phyloP scores from a whole-genome alignment of 2,113 vertebrate species.

The Ptyas mucosa region DNA sequence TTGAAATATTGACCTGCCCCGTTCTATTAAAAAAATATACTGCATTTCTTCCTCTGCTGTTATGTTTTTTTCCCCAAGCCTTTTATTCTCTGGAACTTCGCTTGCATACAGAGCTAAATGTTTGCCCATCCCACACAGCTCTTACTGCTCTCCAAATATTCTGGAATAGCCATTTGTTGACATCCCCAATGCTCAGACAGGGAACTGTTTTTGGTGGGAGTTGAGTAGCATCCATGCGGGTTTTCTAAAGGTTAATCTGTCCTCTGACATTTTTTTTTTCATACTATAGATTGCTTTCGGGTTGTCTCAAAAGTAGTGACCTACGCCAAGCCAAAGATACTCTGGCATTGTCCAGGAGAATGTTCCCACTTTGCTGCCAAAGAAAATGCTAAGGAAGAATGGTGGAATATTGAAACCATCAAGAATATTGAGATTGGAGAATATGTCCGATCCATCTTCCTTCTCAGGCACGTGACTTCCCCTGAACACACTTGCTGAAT shows the following conservation, averaged over 20 bases:
- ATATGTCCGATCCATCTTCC: conserved; percentile 10
- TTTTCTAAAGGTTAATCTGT: conserved; percentile 32
- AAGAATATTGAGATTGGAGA: conserved; percentile 10
- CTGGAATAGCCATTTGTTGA: conserved; percentile 45
- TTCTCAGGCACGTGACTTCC: conserved; percentile 37
- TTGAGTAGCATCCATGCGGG: rapidly evolving
- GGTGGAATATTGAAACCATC: conserved; percentile 25
- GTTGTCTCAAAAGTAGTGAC: neutral
- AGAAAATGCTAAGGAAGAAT: conserved; percentile 8
- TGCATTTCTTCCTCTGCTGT: conserved; percentile 27
- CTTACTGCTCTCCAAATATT: neutral
- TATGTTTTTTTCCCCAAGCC: conserved; percentile 3
- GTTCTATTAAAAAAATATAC: neutral
- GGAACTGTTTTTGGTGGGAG: neutral
- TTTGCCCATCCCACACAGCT: conserved; percentile 14
- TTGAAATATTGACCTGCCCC: conserved; percentile 1
- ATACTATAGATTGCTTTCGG: conserved; percentile 41
- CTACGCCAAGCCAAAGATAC: neutral
- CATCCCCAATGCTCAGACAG: neutral
- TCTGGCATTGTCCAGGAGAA: conserved; percentile 6
- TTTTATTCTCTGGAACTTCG: conserved; percentile 5
- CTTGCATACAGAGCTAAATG: conserved; percentile 1
- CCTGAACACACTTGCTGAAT: neutral
- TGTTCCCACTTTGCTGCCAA: conserved; percentile 27
- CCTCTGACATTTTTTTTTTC: conserved; percentile 46